Base-by-base conservation (phyloP, 2,113 vertebrate genomes). In the Lethenteron reissneri region DNA sequence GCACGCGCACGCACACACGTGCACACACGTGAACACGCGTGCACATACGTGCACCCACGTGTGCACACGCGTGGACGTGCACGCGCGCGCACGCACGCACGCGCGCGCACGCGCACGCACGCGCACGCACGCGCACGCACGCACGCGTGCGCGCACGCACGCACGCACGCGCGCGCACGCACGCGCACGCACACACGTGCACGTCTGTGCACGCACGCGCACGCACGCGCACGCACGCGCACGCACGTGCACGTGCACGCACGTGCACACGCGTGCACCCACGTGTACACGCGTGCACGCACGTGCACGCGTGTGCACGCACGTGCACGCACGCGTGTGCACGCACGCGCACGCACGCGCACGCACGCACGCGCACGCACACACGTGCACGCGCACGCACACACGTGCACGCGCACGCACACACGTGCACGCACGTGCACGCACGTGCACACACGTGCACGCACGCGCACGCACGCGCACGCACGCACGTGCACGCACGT, bases 271-370 rank as follows among this genome's bases (percentile, higher is more conserved):
- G 59, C 59, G 9, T 9, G 8, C 9, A 62, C 8, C 9, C 59
- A 62, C 59, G 59, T 8, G 59, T 8, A 62, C 59, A 8, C 59
- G 8, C 59, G 59, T 8, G 8, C 59, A 62, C 59, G 8, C 59
- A 62, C 9, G 59, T 9, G 59, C 59, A 62, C 59, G 59, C 59
- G 9, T 9, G 59, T 9, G 59, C 59, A 62, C 59, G 9, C 59
- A 62, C 59, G 59, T 9, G 9, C 59, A 9, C 59, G 59, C 59
- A 62, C 59, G 59, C 59, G 9, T 9, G 59, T 9, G 59, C 59
- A 62, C 59, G 59, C 59, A 62, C 59, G 59, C 59, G 59, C 59
- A 62, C 59, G 59, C 59, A 62, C 59, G 59, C 59, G 59, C 59
- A 62, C 59, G 59, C 59, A 62, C 59, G 59, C 59, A 9, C 59